Conservation (phyloP, 2,888 invertebrate genomes). For the Mellilla xanthometata region DNA sequence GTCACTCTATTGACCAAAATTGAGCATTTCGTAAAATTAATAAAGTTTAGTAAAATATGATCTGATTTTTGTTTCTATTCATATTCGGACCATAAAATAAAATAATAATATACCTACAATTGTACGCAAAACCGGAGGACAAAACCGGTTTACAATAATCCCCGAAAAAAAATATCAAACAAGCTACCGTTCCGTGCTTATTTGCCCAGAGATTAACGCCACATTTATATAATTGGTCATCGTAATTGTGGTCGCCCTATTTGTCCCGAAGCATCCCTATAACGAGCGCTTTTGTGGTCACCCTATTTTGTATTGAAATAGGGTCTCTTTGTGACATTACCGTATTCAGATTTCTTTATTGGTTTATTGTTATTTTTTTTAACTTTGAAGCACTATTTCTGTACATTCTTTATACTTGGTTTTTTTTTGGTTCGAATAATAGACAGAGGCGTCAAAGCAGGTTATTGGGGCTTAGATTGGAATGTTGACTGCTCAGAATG, state of each 20-base stretch:
- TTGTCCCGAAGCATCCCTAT: neutral
- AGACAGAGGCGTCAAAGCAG: no score
- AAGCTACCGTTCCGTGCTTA: neutral
- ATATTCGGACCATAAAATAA: no score
- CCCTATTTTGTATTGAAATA: neutral
- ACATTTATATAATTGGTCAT: slow-evolving; percentile 11
- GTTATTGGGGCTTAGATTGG: no score
- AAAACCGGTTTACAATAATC: neutral
- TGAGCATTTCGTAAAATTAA: no score
- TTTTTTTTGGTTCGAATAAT: no score
- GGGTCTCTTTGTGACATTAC: neutral
- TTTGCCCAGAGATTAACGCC: slow-evolving; percentile 18
- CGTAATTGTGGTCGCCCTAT: slow-evolving; percentile 2
- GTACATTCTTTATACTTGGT: no score
- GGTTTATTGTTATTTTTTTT: neutral
- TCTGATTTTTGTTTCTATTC: no score
- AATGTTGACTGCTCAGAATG: no score
- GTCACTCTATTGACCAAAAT: no score
- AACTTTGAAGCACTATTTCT: no score
- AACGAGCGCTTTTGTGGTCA: slow-evolving; percentile 10
- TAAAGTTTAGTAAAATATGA: no score
- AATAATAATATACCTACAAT: no score
- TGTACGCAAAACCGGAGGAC: neutral
- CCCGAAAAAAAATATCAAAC: neutral
- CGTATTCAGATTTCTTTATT: slow-evolving; percentile 1